These are phyloP conservation scores for Fregetta grallaria DNA, from an alignment of 2,113 vertebrate species.

Conservation along the genomic window DNA sequence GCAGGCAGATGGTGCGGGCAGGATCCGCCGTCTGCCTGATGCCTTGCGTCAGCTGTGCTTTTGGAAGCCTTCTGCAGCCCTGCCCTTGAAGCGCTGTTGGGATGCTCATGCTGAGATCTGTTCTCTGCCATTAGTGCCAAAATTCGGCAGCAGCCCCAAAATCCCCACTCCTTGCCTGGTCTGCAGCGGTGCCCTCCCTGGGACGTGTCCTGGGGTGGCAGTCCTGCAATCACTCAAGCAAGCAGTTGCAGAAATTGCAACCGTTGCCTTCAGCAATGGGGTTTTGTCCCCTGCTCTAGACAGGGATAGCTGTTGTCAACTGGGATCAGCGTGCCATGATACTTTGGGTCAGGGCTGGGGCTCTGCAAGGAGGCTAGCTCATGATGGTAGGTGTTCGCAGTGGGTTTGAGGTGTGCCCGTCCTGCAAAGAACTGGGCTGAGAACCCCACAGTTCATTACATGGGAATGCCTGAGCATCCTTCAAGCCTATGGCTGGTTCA, in stretches of 20 bases:
- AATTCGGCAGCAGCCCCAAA: neutral
- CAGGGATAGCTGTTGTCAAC: neutral
- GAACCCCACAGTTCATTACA: neutral
- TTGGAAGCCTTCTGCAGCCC: neutral
- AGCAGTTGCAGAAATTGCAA: neutral
- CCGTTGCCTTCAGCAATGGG: neutral
- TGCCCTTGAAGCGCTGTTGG: neutral
- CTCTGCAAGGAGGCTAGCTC: neutral
- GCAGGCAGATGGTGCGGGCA: neutral
- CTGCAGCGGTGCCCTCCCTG: neutral
- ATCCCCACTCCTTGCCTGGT: neutral
- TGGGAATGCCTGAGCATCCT: neutral
- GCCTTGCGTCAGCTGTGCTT: neutral
- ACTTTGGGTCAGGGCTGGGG: no score
- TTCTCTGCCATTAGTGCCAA: neutral
- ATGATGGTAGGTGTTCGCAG: neutral
- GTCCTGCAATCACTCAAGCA: neutral
- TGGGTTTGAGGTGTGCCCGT: neutral
- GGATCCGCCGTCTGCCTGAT: neutral
- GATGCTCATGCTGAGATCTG: neutral
- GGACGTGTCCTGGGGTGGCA: no score
- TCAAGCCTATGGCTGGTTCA: neutral
- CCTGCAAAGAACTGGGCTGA: neutral
- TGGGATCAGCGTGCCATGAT: fast-evolving
- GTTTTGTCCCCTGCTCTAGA: neutral